A percentile compares a stretch with the other conserved stretches of the same genome.
Evolutionary conservation across 2,113 vertebrate species (phyloP).

Genomic region (Phrynocephalus versicolor): DNA sequence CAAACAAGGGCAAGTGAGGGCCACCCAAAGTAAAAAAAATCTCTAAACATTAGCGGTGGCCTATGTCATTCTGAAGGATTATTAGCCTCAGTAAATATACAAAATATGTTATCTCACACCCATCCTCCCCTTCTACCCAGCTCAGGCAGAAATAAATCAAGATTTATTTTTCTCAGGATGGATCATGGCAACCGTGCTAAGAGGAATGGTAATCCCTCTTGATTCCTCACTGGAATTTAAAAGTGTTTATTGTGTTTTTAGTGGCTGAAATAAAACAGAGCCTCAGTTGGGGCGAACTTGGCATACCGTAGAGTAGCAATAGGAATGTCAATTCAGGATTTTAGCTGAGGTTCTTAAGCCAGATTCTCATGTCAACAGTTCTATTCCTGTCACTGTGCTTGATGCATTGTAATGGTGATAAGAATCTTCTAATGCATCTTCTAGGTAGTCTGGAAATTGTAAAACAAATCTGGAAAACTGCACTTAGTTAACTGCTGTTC

Average conservation of each 20-base stretch:
- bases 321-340: not conserved
- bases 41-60: conserved; percentile 1
- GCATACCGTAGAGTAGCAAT: conserved; percentile 37
- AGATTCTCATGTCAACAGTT: conserved; percentile 38
- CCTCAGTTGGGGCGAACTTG: conserved; percentile 57
- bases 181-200: conserved; percentile 35
- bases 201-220: conserved; percentile 51
- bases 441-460: too few relatives aligned
- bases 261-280: conserved; percentile 29
- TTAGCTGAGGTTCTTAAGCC: not conserved
- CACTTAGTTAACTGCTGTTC: too few relatives aligned
- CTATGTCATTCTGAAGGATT: conserved; percentile 22
- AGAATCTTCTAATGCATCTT: too few relatives aligned
- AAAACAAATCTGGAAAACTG: too few relatives aligned
- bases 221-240: conserved; percentile 53
- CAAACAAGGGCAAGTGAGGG: conserved; percentile 29
- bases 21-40: conserved; percentile 6
- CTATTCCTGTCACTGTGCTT: not conserved
- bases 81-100: conserved; percentile 38
- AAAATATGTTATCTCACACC: not conserved
- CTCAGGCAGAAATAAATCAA: conserved; percentile 42
- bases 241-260: conserved; percentile 46
- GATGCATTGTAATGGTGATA: too few relatives aligned
- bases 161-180: conserved; percentile 41
- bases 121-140: not conserved